Evolutionary conservation across 2,113 vertebrate species (phyloP), one percentile per base, ranked within the genome.

Genomic region (Heterotilapia buettikoferi): DNA sequence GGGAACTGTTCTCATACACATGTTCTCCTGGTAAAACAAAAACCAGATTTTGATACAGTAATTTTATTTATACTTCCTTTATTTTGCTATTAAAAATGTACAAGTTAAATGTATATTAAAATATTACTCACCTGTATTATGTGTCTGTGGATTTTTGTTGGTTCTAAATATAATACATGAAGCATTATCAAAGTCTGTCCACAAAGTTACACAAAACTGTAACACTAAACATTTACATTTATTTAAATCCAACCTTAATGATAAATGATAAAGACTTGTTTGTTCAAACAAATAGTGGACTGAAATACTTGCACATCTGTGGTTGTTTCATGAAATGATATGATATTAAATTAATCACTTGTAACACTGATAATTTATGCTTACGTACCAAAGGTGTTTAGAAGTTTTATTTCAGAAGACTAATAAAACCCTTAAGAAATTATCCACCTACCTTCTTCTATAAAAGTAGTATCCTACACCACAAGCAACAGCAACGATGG

Each of bases 181-280:
- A 13, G 31, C 61, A 66, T n/a, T 38, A 5, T 31, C 33, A 66
- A 38, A 31, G 4, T 59, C 13, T 31, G 0, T 18, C 26, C 26
- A 31, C 13, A 54, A 56, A 56, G 21, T 54, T 54, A 54, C 16
- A 36, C 26, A 61, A 31, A 31, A 31, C 14, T 33, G 29, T 33
- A 33, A 63, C 29, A 33, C 29, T 19, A 33, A 63, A 56, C 3
- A 4, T 56, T 56, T 56, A 56, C 11, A 56, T 24, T 56, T 56
- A 0, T 56, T 24, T 56, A 56, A 56, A 56, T 0, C 1, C 21
- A 56, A 56, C 0, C 59, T 19, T 33, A 6, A 31, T 7, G 2
- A 63, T 0, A 56, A 56, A 7, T 24, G 53, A 56, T 24, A 13
- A 24, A 24, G 53, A 13, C 6, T 56, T 24, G 53, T 56, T 56